Base-by-base conservation (phyloP, 2,888 invertebrate species). In the Cheiracanthium punctorium region DNA sequence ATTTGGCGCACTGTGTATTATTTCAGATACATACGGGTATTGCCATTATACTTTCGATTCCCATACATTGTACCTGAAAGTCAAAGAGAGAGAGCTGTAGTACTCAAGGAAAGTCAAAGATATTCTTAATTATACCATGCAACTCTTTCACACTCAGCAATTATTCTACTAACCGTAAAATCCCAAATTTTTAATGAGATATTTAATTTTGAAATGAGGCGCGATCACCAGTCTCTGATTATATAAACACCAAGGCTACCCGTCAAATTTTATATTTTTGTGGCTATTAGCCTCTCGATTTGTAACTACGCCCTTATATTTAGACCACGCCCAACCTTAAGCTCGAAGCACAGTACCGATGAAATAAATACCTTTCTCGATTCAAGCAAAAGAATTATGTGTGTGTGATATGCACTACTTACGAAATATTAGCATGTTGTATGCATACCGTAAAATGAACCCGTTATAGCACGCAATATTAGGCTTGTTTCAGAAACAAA, bases 281-380 rank as follows among this genome's bases (percentile, higher is more conserved):
- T 1, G 33, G 69, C 33, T 69, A 69, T 69, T 69, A 69, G 20
- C 33, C 4, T 33, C 20, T 33, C 12, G 33, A 73, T 65, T 72
- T 48, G 30, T 72, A 80, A 80, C 80, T 65, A 80, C 80, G 80
- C 80, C 80, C 80, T 73, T n/a, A 33, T 73, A 73, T 72, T 73
- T 71, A 33, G 65, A 71, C 30, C 80, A 80, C 80, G 73, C 65
- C 73, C 73, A 33, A 69, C 20, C 58, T 58, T 24, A 58, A 58
- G 58, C 7, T 48, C 4, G 24, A 12, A 58, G 24, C 20, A 58
- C 58, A 24, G 1, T 24, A 24, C 20, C 58, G 2, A 4, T 58
- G 58, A 58, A 58, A 58, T 17, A 58, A 20, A 58, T 17, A 58
- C 24, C 24, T 48, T 48, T 17, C 8, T 1, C 24, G 24, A n/a